Evolutionary conservation across 1,140 invertebrate genomes (phyloP).

Genomic region (Drosophila pectinifera): DNA sequence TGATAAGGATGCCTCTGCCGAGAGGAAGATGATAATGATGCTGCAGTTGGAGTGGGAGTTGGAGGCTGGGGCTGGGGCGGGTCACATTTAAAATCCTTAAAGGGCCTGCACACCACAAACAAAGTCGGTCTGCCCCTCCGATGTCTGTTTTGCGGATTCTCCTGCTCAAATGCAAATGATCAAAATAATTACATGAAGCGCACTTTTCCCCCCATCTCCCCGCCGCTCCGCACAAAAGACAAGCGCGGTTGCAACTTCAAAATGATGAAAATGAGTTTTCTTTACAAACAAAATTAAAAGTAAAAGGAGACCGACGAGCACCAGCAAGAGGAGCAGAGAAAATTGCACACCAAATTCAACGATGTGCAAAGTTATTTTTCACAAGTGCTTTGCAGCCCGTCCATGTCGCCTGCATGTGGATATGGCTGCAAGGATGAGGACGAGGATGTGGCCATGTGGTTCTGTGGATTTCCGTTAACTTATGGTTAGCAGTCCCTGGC

Average conservation of each 20-base stretch:
- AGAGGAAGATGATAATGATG: conserved; percentile 3
- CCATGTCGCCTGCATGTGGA: conserved; percentile 76
- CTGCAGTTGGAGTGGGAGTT: neutral
- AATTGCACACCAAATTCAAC: conserved; percentile 82
- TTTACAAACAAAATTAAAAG: conserved; percentile 84
- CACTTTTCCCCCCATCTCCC: conserved; percentile 47
- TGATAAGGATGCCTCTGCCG: conserved; percentile 8
- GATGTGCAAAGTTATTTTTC: conserved; percentile 84
- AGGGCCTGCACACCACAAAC: conserved; percentile 29
- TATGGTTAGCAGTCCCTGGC: conserved; percentile 69
- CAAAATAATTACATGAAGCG: conserved; percentile 83
- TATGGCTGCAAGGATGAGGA: conserved; percentile 61
- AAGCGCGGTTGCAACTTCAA: conserved; percentile 79
- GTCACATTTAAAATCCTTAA: conserved; percentile 45
- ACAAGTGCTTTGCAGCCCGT: conserved; percentile 77
- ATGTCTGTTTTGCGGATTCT: conserved; percentile 44
- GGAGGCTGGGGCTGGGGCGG: neutral
- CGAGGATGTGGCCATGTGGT: conserved; percentile 75
- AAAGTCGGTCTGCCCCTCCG: conserved; percentile 48
- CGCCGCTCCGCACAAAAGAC: conserved; percentile 57
- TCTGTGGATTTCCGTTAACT: conserved; percentile 82
- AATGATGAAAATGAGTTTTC: conserved; percentile 84
- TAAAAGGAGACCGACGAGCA: conserved; percentile 35
- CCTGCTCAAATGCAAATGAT: conserved; percentile 75
- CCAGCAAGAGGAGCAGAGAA: conserved; percentile 35